A percentile compares a stretch with the other conserved stretches of the same genome.
These are phyloP conservation scores for Leucophora obtusa DNA, from an alignment of 2,888 invertebrate genomes.

Conservation along the genomic window DNA sequence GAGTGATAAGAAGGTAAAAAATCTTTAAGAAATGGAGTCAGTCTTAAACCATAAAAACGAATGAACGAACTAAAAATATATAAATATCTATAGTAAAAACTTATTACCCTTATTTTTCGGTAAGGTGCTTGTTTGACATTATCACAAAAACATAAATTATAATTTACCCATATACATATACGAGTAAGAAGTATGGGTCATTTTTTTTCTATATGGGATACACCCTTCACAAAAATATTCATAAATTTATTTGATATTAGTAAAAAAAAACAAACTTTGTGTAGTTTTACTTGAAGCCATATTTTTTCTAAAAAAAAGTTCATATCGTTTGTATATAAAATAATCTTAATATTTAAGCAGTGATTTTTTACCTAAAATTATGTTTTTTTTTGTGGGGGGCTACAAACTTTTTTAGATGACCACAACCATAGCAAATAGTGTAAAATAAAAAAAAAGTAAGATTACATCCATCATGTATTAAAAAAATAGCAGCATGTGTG, in stretches of 20 bases:
- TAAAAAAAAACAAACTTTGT: conserved; percentile 12
- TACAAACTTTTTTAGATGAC: conserved; percentile 7
- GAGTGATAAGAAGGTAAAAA: conserved; percentile 52
- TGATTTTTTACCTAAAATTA: conserved; percentile 47
- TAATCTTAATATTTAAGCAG: conserved; percentile 47
- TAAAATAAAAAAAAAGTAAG: background rate
- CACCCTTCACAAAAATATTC: conserved; percentile 14
- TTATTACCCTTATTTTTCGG: conserved; percentile 46
- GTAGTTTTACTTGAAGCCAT: conserved; percentile 42
- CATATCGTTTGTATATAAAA: conserved; percentile 30
- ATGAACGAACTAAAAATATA: conserved; percentile 5
- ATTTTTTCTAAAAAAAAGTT: conserved; percentile 3
- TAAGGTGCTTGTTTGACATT: conserved; percentile 48
- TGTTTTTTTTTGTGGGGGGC: background rate
- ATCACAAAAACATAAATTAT: conserved; percentile 51
- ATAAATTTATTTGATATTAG: conserved; percentile 27
- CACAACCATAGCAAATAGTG: background rate
- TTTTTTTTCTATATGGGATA: background rate
- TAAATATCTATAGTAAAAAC: conserved; percentile 18
- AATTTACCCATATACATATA: conserved; percentile 15
- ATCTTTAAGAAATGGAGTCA: conserved; percentile 56
- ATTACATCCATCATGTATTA: conserved; percentile 5
- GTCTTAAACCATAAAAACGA: conserved; percentile 45
- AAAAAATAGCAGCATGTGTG: background rate
- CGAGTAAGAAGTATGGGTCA: background rate